Percentiles rank a stretch among this genome's conserved stretches.
Conservation (phyloP, 2,888 invertebrate species). For the Papilio protenor region DNA sequence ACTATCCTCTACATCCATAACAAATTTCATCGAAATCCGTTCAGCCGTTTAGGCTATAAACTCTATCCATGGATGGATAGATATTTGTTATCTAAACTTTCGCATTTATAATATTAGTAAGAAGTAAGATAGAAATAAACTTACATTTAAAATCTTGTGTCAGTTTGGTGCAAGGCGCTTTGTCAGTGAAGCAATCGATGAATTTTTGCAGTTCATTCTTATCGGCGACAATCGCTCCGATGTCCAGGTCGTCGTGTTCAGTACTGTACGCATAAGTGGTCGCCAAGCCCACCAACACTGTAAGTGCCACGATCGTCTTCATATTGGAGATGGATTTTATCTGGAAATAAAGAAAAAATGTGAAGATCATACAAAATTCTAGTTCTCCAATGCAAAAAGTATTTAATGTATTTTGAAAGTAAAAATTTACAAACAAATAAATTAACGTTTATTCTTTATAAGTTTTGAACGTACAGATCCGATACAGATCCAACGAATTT, state of each 20-base stretch:
- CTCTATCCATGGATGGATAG: too few species aligned
- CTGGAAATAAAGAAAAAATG: slow-evolving; percentile 50
- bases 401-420: neutral
- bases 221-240: slow-evolving; percentile 56
- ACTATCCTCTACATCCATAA: too few species aligned
- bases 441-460: neutral
- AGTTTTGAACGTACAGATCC: neutral
- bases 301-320: slow-evolving; percentile 55
- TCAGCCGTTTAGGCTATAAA: too few species aligned
- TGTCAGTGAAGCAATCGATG: slow-evolving; percentile 61
- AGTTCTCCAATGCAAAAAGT: neutral
- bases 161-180: slow-evolving; percentile 53
- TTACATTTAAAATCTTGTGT: slow-evolving; percentile 63
- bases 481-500: neutral
- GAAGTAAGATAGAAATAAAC: slow-evolving; percentile 37
- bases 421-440: neutral
- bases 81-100: too few species aligned
- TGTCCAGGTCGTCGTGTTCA: slow-evolving; percentile 64
- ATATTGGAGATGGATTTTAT: slow-evolving; percentile 49
- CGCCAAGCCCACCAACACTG: slow-evolving; percentile 51
- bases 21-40: too few species aligned
- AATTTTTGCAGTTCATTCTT: slow-evolving; percentile 51
- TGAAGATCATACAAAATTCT: neutral
- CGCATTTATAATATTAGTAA: too few species aligned
- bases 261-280: slow-evolving; percentile 59